Base-by-base conservation (phyloP, 2,888 invertebrate genomes). In the Prionchulus punctatus region DNA sequence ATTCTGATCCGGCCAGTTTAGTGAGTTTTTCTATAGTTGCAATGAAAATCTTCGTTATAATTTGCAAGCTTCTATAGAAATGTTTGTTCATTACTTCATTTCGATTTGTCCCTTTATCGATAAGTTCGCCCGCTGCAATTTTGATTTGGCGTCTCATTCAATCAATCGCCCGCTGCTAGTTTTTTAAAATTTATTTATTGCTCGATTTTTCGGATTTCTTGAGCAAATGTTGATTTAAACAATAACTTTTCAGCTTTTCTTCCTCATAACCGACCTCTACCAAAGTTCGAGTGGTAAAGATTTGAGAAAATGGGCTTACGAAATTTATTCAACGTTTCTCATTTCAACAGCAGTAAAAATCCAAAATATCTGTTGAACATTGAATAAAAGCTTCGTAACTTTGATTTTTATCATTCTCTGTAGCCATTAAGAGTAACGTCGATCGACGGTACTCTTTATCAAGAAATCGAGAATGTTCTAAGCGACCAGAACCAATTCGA, bases 231-330 rank as follows among this genome's bases (percentile, higher is more conserved):
- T n/a, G n/a, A n/a, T n/a, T n/a, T n/a, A 36, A 36, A 36, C 12
- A 36, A 36, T 36, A 12, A 12, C 18, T 36, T 62, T 66, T 15
- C 49, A 75, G 80, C 76, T 83, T 61, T 85, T 98, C 76, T 88
- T 92, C 73, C 79, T 94, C 63, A 81, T 96, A 69, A 88, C 92
- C 60, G 88, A 90, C 71, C 78, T 85, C 55, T 94, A 86, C 76
- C 86, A 86, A 68, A 66, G 66, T 31, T 61, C 62, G 25, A 82
- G 82, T 63, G 78, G 81, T 55, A 85, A 86, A 75, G 91, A 96
- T 69, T 85, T 94, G 81, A 81, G 88, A 56, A 87, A 91, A 72
- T 98, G 96, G 94, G 94, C 94, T 2, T 96, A 94, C 76, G 96
- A 98, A 79, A 90, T 96, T 69, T 90, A 91, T 76, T 92, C 92